These are phyloP conservation scores for Seriola aureovittata DNA, from an alignment of 2,113 vertebrate species.

Conservation along the genomic window DNA sequence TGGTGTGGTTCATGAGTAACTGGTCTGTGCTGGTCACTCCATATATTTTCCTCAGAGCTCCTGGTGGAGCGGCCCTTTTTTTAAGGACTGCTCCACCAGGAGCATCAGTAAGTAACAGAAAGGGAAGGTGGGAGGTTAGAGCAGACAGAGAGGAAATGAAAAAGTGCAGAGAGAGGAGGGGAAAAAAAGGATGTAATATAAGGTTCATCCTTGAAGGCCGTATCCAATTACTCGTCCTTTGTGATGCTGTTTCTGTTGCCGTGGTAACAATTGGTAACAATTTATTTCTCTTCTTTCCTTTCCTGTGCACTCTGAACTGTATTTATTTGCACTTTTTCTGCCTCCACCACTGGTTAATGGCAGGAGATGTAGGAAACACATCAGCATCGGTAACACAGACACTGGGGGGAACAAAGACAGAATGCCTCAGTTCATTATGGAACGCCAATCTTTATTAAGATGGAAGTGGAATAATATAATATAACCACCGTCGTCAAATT, in stretches of 20 bases:
- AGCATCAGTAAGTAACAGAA: conserved; percentile 3
- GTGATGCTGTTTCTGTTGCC: conserved; percentile 50
- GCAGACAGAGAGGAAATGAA: conserved; percentile 35
- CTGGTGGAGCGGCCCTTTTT: conserved; percentile 24
- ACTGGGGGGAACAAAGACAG: neutral
- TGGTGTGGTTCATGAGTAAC: conserved; percentile 33
- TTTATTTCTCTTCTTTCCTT: conserved; percentile 15
- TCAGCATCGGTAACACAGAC: neutral
- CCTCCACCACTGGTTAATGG: conserved; percentile 11
- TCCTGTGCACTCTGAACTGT: conserved; percentile 43
- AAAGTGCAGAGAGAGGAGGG: conserved; percentile 31
- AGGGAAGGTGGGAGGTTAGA: conserved; percentile 19
- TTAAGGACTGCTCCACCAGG: conserved; percentile 19
- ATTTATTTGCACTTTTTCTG: conserved; percentile 51
- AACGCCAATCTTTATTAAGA: neutral
- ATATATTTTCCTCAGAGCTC: conserved; percentile 33
- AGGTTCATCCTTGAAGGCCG: conserved; percentile 59
- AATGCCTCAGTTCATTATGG: conserved; percentile 7
- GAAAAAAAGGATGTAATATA: conserved; percentile 36
- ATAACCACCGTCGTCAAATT: neutral
- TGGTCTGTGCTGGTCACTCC: conserved; percentile 5
- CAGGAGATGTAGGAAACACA: conserved; percentile 45
- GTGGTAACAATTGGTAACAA: conserved; percentile 44
- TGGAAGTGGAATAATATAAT: conserved; percentile 22
- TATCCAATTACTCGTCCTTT: conserved; percentile 50